These are phyloP conservation scores for Cercocebus atys DNA, from an alignment of 2,113 vertebrate species.

Conservation along the genomic window DNA sequence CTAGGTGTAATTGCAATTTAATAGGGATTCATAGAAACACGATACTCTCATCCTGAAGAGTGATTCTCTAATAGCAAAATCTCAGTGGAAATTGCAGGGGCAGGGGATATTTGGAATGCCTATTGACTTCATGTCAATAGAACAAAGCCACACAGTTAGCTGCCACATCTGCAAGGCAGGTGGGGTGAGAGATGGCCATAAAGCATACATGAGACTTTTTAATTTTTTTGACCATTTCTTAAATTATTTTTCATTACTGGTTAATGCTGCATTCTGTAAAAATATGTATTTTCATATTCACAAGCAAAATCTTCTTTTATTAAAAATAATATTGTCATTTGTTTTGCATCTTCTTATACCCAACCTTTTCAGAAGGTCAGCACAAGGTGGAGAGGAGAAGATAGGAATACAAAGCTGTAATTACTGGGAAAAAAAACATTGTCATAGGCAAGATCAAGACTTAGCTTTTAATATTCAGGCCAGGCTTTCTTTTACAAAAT, in stretches of 20 bases:
- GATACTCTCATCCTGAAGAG: background rate
- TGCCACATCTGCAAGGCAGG: background rate
- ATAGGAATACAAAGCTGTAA: background rate
- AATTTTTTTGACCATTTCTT: background rate
- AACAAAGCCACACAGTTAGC: background rate
- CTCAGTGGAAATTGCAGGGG: background rate
- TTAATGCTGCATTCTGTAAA: background rate
- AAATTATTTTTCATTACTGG: background rate
- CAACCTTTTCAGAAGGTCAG: background rate
- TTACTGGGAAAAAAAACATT: background rate
- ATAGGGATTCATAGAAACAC: background rate
- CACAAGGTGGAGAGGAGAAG: background rate
- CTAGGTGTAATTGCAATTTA: background rate
- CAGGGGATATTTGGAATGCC: background rate
- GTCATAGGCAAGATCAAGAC: background rate
- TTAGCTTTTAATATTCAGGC: background rate
- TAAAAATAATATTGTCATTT: background rate
- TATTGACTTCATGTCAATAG: background rate
- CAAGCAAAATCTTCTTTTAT: background rate
- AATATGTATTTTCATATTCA: background rate
- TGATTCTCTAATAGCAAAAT: background rate
- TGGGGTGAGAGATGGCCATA: accelerated
- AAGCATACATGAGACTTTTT: background rate
- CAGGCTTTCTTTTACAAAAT: background rate
- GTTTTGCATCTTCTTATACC: background rate